phyloP scores from a whole-genome alignment of 2,888 invertebrate genomes.

The Boloria euphrosyne region DNA sequence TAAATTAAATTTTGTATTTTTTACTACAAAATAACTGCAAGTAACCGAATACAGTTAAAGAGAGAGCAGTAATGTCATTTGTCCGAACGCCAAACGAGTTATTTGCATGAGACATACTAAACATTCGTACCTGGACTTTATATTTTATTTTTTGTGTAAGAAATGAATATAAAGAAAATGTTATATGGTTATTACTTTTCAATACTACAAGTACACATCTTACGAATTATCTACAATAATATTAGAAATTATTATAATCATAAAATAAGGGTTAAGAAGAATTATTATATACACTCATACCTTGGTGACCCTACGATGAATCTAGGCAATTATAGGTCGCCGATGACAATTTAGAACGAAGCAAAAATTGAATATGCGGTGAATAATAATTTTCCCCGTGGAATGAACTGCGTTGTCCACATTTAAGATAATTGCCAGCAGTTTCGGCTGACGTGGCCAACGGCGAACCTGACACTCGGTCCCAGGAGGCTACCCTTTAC shows the following conservation, averaged over 20 bases:
- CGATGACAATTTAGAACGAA: conserved; percentile 65
- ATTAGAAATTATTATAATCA: no score
- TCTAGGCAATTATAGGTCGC: conserved; percentile 64
- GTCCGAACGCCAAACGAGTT: conserved; percentile 46
- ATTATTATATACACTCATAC: conserved; percentile 4
- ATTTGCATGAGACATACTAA: conserved; percentile 50
- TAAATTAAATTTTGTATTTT: conserved; percentile 81
- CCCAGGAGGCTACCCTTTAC: conserved; percentile 74
- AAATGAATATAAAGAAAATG: no score
- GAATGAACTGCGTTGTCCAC: conserved; percentile 77
- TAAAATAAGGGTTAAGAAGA: no score
- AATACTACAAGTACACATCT: no score
- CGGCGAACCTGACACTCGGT: conserved; percentile 73
- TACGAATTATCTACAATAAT: no score
- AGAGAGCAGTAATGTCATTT: conserved; percentile 65
- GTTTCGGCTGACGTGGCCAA: conserved; percentile 77
- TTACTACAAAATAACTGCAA: conserved; percentile 64
- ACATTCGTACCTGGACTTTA: conserved; percentile 47
- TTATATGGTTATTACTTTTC: no score
- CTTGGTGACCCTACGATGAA: conserved; percentile 49
- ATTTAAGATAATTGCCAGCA: conserved; percentile 81
- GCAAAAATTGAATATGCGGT: conserved; percentile 76
- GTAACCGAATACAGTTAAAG: conserved; percentile 62
- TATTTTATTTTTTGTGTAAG: conserved; percentile 27
- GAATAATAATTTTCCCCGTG: conserved; percentile 78